phyloP scores from a whole-genome alignment of 2,113 vertebrate species.

The Ptilonorhynchus violaceus region DNA sequence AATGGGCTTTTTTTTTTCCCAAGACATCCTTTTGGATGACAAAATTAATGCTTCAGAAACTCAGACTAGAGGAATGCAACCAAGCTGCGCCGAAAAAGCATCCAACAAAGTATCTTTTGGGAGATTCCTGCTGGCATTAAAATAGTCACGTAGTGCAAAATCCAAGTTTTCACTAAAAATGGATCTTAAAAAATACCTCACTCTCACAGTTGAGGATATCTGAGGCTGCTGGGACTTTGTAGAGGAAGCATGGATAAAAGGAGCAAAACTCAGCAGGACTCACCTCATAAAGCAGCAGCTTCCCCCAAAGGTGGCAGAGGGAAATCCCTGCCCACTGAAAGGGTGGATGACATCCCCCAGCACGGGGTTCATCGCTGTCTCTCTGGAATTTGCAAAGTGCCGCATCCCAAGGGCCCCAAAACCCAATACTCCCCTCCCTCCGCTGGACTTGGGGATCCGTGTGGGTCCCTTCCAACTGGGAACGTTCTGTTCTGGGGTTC shows the following conservation, averaged over 20 bases:
- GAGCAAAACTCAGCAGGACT: not conserved
- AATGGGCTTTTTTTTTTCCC: not conserved
- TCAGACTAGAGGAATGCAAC: not conserved
- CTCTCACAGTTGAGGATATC: not conserved
- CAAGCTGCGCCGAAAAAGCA: not conserved
- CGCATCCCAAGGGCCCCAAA: not conserved
- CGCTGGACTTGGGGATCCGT: not conserved
- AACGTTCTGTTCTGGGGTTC: not conserved
- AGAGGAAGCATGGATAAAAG: no score
- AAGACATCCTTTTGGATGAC: not conserved
- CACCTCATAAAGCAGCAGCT: not conserved
- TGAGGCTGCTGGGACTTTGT: not conserved
- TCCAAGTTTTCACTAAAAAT: not conserved
- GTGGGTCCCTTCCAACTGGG: not conserved
- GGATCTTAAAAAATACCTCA: fast-evolving
- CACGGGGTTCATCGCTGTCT: fast-evolving
- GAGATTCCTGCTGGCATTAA: not conserved
- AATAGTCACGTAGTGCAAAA: not conserved
- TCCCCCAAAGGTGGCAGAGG: not conserved
- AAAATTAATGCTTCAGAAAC: not conserved
- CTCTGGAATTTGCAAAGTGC: not conserved
- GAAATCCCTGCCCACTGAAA: not conserved
- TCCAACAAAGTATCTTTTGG: not conserved
- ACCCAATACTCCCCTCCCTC: not conserved
- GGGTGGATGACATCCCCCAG: not conserved